Percentiles rank a stretch among this genome's conserved stretches.
Evolutionary conservation across 2,113 vertebrate species (phyloP).

Genomic region (Nycticorax nycticorax): DNA sequence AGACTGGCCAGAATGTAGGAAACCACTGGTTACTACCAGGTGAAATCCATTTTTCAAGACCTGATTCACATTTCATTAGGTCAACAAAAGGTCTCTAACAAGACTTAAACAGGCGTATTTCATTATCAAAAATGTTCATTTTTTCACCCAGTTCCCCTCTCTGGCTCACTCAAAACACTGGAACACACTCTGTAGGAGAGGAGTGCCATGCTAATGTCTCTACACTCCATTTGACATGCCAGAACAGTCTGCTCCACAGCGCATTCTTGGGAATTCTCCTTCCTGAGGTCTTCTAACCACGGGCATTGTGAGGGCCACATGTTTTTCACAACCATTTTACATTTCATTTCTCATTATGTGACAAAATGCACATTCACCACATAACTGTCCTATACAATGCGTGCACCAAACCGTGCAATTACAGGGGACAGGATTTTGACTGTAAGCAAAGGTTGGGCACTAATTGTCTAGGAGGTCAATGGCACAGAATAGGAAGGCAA

Average conservation of each 20-base stretch:
- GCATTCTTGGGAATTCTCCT: neutral
- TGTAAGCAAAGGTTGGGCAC: neutral
- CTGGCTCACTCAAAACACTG: neutral
- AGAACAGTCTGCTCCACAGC: neutral
- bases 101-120: neutral
- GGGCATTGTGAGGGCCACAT: neutral
- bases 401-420: neutral
- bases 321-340: neutral
- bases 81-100: neutral
- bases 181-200: neutral
- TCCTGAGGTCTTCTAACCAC: neutral
- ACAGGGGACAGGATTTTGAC: neutral
- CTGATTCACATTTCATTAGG: neutral
- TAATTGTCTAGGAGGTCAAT: neutral
- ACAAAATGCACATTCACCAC: neutral
- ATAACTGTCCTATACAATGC: neutral
- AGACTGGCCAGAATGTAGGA: neutral
- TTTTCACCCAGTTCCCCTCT: neutral
- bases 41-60: neutral
- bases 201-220: neutral
- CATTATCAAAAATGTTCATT: neutral
- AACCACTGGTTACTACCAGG: neutral
- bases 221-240: neutral
- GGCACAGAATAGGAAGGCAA: neutral
- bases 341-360: neutral